phyloP scores from a whole-genome alignment of 1,140 invertebrate genomes.

The Drosophila paulistorum region DNA sequence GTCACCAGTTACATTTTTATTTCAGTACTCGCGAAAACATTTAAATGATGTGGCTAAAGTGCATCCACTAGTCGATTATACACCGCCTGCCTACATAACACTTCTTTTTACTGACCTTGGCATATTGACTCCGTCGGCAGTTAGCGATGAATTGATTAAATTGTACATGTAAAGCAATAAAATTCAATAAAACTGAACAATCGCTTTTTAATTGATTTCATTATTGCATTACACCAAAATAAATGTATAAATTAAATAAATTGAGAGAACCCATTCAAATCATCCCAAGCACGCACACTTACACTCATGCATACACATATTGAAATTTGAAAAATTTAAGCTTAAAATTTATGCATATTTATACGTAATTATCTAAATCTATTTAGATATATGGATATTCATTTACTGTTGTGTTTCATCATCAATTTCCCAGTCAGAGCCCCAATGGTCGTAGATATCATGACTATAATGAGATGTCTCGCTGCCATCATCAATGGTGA shows the following conservation, averaged over 20 bases:
- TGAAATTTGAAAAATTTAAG: constrained; percentile 28
- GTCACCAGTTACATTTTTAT: constrained; percentile 69
- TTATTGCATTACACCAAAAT: constrained; percentile 14
- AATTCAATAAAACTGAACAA: constrained; percentile 24
- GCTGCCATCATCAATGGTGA: constrained; percentile 63
- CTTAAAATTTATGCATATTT: constrained; percentile 50
- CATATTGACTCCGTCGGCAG: constrained; percentile 96
- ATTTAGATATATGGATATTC: constrained; percentile 22
- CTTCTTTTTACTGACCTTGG: constrained; percentile 97
- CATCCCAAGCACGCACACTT: constrained; percentile 10
- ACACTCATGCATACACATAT: constrained; percentile 34
- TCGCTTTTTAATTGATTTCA: constrained; percentile 25
- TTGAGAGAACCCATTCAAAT: constrained; percentile 21
- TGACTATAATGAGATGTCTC: constrained; percentile 52
- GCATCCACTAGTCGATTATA: constrained; percentile 97
- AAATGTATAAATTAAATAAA: constrained; percentile 6
- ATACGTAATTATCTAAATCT: background rate
- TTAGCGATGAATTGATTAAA: constrained; percentile 98
- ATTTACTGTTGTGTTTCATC: constrained; percentile 38
- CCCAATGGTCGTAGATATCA: constrained; percentile 58
- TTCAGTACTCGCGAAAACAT: constrained; percentile 87
- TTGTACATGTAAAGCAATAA: constrained; percentile 90
- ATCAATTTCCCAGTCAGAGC: constrained; percentile 61
- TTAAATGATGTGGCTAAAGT: constrained; percentile 87
- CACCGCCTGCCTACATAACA: constrained; percentile 96